phyloP scores from a whole-genome alignment of 1,140 invertebrate species.

The Anagrus nilaparvatae region DNA sequence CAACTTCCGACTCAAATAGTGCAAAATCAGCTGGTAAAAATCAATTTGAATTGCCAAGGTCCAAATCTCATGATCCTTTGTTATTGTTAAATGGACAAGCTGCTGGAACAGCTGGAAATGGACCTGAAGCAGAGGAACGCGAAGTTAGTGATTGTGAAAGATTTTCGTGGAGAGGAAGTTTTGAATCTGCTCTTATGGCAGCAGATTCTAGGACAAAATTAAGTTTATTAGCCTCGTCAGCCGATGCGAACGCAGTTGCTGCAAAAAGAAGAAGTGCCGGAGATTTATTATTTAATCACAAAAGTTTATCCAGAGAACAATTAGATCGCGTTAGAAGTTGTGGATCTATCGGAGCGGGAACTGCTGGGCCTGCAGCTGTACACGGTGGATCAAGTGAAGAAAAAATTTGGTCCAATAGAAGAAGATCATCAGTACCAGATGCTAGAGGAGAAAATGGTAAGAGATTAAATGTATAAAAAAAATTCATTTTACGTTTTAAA shows the following conservation, averaged over 20 bases:
- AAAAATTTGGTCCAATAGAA: constrained; percentile 42
- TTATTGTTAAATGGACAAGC: constrained; percentile 46
- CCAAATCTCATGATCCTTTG: constrained; percentile 68
- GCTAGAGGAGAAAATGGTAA: constrained; percentile 52
- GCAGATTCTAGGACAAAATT: constrained; percentile 70
- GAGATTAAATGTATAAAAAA: constrained; percentile 30
- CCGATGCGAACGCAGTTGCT: constrained; percentile 52
- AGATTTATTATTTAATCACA: constrained; percentile 64
- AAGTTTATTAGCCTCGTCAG: constrained; percentile 52
- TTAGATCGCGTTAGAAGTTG: constrained; percentile 67
- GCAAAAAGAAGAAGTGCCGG: constrained; percentile 69
- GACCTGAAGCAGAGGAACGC: constrained; percentile 52
- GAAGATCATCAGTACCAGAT: constrained; percentile 59
- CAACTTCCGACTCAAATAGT: constrained; percentile 50
- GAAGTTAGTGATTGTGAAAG: constrained; percentile 79
- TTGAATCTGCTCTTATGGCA: constrained; percentile 76
- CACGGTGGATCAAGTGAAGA: constrained; percentile 40
- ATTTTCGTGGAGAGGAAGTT: constrained; percentile 82
- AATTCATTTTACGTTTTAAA: no score
- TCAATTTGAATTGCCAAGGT: constrained; percentile 43
- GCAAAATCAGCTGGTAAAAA: constrained; percentile 2
- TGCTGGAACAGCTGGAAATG: constrained; percentile 28
- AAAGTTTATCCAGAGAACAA: constrained; percentile 63
- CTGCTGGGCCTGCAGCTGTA: constrained; percentile 46
- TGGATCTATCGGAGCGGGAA: constrained; percentile 64